Conservation (phyloP, 2,888 invertebrate species). For the Bimastos eiseni region DNA sequence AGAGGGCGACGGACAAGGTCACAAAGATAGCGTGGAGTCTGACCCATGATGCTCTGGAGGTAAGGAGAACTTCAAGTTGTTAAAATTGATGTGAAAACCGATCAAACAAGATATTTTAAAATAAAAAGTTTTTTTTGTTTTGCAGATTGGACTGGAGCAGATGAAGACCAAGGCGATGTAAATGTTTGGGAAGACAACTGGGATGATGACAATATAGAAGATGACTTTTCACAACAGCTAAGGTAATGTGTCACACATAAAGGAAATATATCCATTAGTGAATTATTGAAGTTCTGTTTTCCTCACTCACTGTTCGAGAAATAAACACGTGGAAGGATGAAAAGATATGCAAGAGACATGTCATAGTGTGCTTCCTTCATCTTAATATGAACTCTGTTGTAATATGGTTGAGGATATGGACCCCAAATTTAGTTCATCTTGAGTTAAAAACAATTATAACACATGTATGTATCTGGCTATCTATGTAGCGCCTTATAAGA, state of each 20-base stretch:
- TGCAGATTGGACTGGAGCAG: slow-evolving; percentile 76
- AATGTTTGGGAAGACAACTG: slow-evolving; percentile 99
- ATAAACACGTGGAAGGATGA: not conserved
- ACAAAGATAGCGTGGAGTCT: too few species aligned
- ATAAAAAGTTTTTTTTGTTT: not conserved
- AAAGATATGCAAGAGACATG: not conserved
- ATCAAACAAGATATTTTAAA: not conserved
- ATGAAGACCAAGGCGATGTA: slow-evolving; percentile 76
- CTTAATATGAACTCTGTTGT: not conserved
- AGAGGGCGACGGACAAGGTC: too few species aligned
- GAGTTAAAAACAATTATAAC: not conserved
- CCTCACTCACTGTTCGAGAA: not conserved
- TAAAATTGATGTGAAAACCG: not conserved
- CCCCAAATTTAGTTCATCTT: not conserved
- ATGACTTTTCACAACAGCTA: slow-evolving; percentile 93
- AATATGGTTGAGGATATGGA: not conserved
- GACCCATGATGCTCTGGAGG: too few species aligned
- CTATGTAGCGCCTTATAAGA: not conserved
- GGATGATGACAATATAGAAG: slow-evolving; percentile 98
- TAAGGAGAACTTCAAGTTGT: too few species aligned
- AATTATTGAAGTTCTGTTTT: not conserved
- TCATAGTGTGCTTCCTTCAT: not conserved
- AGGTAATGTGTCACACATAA: slow-evolving; percentile 51
- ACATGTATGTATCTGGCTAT: too few species aligned
- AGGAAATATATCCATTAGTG: not conserved